Conservation (phyloP, 2,888 invertebrate genomes). For the Thecophora atra region DNA sequence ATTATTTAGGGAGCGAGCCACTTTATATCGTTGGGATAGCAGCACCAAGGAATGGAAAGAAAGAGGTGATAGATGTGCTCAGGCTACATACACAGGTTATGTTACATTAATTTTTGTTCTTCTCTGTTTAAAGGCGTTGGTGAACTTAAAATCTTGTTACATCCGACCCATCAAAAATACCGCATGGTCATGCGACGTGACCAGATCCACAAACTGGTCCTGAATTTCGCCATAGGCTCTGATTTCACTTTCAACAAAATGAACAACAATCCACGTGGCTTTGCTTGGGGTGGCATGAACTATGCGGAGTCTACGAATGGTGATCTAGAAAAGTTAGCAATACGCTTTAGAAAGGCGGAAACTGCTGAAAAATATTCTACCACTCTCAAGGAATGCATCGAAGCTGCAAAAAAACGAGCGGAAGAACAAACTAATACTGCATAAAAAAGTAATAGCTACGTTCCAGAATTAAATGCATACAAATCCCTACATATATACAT, state of each 20-base stretch:
- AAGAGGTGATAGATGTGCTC: no score
- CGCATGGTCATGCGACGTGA: constrained; percentile 89
- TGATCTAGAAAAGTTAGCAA: constrained; percentile 78
- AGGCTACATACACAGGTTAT: no score
- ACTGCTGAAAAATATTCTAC: constrained; percentile 71
- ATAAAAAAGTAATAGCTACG: constrained; percentile 2
- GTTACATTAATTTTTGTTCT: no score
- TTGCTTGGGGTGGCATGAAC: constrained; percentile 82
- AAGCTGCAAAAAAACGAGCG: constrained; percentile 42
- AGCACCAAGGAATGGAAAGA: constrained; percentile 91
- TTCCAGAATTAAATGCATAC: neutral
- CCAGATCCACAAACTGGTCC: constrained; percentile 82
- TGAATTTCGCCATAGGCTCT: constrained; percentile 76
- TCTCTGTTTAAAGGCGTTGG: constrained; percentile 72
- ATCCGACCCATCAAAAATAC: constrained; percentile 76
- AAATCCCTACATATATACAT: neutral
- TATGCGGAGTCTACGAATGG: constrained; percentile 74
- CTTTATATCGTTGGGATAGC: constrained; percentile 79
- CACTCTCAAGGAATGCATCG: constrained; percentile 67
- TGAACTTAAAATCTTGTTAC: constrained; percentile 85
- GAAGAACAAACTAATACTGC: constrained; percentile 30
- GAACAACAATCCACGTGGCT: constrained; percentile 76
- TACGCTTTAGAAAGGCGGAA: constrained; percentile 78
- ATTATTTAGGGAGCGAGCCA: constrained; percentile 81
- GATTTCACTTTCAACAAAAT: constrained; percentile 74